These are phyloP conservation scores for Eupeodes latifasciatus DNA, from an alignment of 2,888 invertebrate genomes.

Conservation along the genomic window DNA sequence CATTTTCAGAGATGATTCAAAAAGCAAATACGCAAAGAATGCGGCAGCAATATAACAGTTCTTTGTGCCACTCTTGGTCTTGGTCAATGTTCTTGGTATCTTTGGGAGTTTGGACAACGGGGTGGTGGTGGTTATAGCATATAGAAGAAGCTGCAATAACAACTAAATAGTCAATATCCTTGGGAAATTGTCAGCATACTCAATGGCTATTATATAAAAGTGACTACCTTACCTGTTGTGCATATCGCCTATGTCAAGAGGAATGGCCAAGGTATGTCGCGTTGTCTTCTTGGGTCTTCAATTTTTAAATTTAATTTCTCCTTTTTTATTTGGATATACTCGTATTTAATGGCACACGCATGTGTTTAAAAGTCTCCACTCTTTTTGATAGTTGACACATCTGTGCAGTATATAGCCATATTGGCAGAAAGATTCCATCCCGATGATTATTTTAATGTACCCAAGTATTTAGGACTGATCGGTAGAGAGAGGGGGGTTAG, in stretches of 20 bases:
- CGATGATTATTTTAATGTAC: slow-evolving; percentile 28
- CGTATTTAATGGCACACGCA: slow-evolving; percentile 48
- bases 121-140: not conserved
- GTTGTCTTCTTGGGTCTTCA: slow-evolving; percentile 31
- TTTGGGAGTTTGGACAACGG: not conserved
- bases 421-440: slow-evolving; percentile 20
- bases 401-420: not conserved
- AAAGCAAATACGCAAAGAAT: slow-evolving; percentile 73
- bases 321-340: slow-evolving; percentile 7
- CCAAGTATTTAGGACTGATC: slow-evolving; percentile 11
- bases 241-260: not conserved
- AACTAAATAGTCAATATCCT: slow-evolving; percentile 39
- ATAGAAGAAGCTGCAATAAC: slow-evolving; percentile 47
- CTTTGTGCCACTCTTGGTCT: slow-evolving; percentile 70
- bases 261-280: slow-evolving; percentile 9
- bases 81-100: slow-evolving; percentile 40
- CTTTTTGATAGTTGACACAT: slow-evolving; percentile 49
- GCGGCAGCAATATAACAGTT: slow-evolving; percentile 72
- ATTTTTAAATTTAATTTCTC: slow-evolving; percentile 49
- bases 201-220: slow-evolving; percentile 46
- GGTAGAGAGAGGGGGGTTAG: not conserved
- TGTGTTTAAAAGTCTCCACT: slow-evolving; percentile 17
- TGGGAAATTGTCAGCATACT: slow-evolving; percentile 62
- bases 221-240: not conserved
- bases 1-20: slow-evolving; percentile 72